These are phyloP conservation scores for Patella depressa DNA, from an alignment of 2,888 invertebrate genomes.

Conservation along the genomic window DNA sequence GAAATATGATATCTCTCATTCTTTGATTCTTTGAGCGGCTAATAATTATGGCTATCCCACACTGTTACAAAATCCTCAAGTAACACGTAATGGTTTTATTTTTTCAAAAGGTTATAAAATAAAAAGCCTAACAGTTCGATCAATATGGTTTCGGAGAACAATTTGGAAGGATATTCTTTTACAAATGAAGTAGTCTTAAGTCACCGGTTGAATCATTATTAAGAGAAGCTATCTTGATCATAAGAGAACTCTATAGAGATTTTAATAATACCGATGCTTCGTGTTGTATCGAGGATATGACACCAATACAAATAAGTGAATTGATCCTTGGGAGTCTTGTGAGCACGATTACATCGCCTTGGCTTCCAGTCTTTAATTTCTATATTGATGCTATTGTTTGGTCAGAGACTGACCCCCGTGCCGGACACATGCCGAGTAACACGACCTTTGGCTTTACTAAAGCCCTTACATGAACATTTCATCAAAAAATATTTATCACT, in stretches of 20 bases:
- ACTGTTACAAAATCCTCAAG: too few species aligned
- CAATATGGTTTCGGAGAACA: background rate
- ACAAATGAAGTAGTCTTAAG: slow-evolving; percentile 1
- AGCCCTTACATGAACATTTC: background rate
- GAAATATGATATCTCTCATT: too few species aligned
- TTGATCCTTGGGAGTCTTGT: background rate
- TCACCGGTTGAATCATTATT: background rate
- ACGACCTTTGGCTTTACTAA: slow-evolving; percentile 11
- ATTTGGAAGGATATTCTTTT: slow-evolving; percentile 3
- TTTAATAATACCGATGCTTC: background rate
- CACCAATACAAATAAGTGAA: background rate
- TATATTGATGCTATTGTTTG: slow-evolving; percentile 5
- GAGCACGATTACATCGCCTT: background rate
- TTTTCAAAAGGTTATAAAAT: too few species aligned
- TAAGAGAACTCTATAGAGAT: background rate
- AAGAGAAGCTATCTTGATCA: background rate
- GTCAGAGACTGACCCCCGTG: background rate
- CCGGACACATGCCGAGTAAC: background rate
- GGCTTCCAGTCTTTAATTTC: slow-evolving; percentile 5
- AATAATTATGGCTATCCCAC: too few species aligned
- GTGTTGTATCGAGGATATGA: background rate
- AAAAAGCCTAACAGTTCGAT: too few species aligned
- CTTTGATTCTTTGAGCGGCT: too few species aligned
- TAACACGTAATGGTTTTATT: too few species aligned
- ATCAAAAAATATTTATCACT: background rate